A percentile compares a stretch with the other conserved stretches of the same genome.
These are phyloP conservation scores for Pseudococcus jackbeardsleyi DNA, from an alignment of 2,888 invertebrate genomes.

Conservation along the genomic window DNA sequence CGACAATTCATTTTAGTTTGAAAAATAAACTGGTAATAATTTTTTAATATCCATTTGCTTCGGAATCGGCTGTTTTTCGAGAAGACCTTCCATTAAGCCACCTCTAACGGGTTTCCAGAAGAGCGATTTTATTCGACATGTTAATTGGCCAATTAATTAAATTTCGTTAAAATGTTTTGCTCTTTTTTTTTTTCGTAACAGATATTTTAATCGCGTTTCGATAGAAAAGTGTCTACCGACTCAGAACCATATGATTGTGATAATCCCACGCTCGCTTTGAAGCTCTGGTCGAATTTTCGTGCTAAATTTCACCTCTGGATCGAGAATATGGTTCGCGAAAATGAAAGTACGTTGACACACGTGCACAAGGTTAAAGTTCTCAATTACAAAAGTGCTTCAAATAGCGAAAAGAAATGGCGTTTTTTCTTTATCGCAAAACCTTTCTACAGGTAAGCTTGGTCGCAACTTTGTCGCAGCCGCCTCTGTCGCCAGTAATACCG, in stretches of 20 bases:
- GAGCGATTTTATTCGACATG: slow-evolving; percentile 31
- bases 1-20: slow-evolving; percentile 59
- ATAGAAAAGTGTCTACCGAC: too few relatives aligned
- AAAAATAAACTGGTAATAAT: slow-evolving; percentile 60
- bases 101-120: slow-evolving; percentile 36
- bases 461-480: slow-evolving; percentile 15
- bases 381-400: neutral
- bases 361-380: neutral
- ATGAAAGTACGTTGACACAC: slow-evolving; percentile 13
- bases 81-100: slow-evolving; percentile 56
- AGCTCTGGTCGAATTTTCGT: too few relatives aligned
- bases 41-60: slow-evolving; percentile 59
- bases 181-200: neutral
- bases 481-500: neutral
- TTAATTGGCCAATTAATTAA: slow-evolving; percentile 53
- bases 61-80: slow-evolving; percentile 3
- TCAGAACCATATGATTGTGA: too few relatives aligned
- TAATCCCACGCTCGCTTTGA: too few relatives aligned
- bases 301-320: too few relatives aligned
- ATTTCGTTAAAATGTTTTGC: slow-evolving; percentile 50
- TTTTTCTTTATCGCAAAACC: neutral
- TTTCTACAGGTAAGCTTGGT: slow-evolving; percentile 6
- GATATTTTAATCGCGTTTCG: slow-evolving; percentile 22
- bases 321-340: neutral
- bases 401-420: too few relatives aligned